A percentile compares a stretch with the other conserved stretches of the same genome.
These are phyloP conservation scores for Telmatherina bonti DNA, from an alignment of 2,797 vertebrate genomes.

Conservation along the genomic window DNA sequence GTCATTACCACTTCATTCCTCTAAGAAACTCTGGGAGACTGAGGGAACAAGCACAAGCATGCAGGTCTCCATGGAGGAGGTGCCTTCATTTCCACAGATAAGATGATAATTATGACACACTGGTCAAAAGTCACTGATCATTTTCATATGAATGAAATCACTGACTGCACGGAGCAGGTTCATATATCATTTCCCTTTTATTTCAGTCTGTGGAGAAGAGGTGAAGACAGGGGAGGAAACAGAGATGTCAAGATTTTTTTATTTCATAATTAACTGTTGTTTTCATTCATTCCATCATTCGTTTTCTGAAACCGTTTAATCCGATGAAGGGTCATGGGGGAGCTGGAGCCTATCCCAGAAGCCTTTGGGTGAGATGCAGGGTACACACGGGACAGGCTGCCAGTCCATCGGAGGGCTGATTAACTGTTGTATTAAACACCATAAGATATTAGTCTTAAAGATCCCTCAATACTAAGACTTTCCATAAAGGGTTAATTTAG, in stretches of 20 bases:
- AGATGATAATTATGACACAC: constrained; percentile 18
- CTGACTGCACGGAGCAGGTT: neutral
- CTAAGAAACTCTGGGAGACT: constrained; percentile 34
- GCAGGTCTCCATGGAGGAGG: constrained; percentile 4
- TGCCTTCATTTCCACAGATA: constrained; percentile 23
- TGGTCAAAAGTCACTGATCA: constrained; percentile 11
- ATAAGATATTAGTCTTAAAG: too few relatives aligned
- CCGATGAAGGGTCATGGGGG: too few relatives aligned
- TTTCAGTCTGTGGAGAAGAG: neutral
- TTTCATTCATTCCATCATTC: too few relatives aligned
- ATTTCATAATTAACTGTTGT: too few relatives aligned
- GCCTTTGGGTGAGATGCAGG: too few relatives aligned
- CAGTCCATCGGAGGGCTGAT: too few relatives aligned
- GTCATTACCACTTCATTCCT: neutral
- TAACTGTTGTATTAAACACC: too few relatives aligned
- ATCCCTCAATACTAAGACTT: too few relatives aligned
- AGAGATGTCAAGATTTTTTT: neutral
- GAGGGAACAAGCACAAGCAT: constrained; percentile 11
- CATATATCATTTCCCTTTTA: neutral
- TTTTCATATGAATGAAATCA: constrained; percentile 36
- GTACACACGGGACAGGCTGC: too few relatives aligned
- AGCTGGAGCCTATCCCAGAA: too few relatives aligned
- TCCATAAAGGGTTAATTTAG: too few relatives aligned
- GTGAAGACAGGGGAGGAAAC: neutral
- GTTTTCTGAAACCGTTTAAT: too few relatives aligned